phyloP scores from a whole-genome alignment of 2,113 vertebrate genomes.

The Ramphastos sulfuratus region DNA sequence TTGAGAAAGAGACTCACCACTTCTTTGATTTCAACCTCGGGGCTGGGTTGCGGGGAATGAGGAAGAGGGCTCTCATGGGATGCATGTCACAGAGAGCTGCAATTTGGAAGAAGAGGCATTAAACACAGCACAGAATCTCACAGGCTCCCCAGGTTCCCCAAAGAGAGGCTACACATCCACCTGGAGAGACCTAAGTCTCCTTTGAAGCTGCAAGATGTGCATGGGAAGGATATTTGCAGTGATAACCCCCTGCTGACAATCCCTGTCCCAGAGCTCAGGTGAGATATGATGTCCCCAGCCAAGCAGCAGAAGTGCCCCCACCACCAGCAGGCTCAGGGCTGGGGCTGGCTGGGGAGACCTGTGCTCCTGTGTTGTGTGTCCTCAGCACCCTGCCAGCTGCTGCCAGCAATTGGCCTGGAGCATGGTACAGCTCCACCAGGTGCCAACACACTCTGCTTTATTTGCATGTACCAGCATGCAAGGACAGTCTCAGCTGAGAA shows the following conservation, averaged over 20 bases:
- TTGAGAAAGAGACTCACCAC: conserved; percentile 82
- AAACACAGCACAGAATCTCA: not conserved
- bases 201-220: not conserved
- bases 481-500: not conserved
- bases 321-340: rapidly evolving
- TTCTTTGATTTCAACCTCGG: conserved; percentile 98
- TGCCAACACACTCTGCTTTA: rapidly evolving
- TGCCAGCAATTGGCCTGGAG: not conserved
- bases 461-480: not conserved
- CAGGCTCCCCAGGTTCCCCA: not conserved
- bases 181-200: not conserved
- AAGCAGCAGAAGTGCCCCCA: not conserved
- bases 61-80: conserved; percentile 98
- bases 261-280: not conserved
- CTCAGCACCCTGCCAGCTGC: not conserved
- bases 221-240: not conserved
- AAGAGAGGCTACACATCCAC: not conserved
- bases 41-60: conserved; percentile 96
- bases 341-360: not conserved
- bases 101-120: conserved; percentile 52
- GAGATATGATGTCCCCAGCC: not conserved
- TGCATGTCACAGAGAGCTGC: conserved; percentile 99
- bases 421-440: rapidly evolving
- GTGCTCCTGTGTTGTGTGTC: not conserved
- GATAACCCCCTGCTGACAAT: rapidly evolving